Percentiles rank a stretch among this genome's conserved stretches.
Evolutionary conservation across 2,888 invertebrate species (phyloP).

Genomic region (Melinaea marsaeus): DNA sequence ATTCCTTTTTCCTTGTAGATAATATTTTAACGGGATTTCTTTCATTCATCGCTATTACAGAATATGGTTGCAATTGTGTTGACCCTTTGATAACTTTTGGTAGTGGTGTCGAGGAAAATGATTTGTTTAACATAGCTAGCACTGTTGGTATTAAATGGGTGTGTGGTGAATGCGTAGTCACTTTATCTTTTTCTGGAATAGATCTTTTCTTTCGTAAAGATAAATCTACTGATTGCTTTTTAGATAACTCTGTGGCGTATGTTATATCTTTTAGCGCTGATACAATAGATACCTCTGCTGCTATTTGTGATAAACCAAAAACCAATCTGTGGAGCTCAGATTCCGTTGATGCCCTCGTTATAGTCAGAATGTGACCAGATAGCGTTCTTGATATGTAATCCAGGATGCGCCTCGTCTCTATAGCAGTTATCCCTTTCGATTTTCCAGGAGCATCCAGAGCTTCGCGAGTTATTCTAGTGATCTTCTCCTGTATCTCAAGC

Average conservation of each 20-base stretch:
- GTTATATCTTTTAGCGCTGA: slow-evolving; percentile 70
- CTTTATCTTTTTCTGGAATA: slow-evolving; percentile 29
- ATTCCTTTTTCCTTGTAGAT: slow-evolving; percentile 36
- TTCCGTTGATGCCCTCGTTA: slow-evolving; percentile 68
- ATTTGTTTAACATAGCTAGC: slow-evolving; percentile 53
- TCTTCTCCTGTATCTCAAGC: slow-evolving; percentile 70
- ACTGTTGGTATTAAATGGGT: slow-evolving; percentile 37
- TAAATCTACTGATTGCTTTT: slow-evolving; percentile 68
- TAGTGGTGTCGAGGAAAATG: slow-evolving; percentile 28
- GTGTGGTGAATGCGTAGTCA: slow-evolving; percentile 34
- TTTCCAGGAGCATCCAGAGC: slow-evolving; percentile 68
- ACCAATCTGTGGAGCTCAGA: slow-evolving; percentile 69
- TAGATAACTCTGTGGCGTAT: slow-evolving; percentile 63
- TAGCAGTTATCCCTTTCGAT: slow-evolving; percentile 68
- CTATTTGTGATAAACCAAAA: slow-evolving; percentile 70
- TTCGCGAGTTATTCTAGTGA: slow-evolving; percentile 67
- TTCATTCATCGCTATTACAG: slow-evolving; percentile 51
- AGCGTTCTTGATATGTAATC: slow-evolving; percentile 70
- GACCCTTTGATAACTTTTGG: slow-evolving; percentile 22
- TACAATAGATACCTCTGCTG: slow-evolving; percentile 69
- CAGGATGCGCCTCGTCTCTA: slow-evolving; percentile 67
- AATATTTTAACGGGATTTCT: slow-evolving; percentile 50
- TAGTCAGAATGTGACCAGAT: slow-evolving; percentile 63
- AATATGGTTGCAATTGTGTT: slow-evolving; percentile 46
- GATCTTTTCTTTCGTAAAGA: slow-evolving; percentile 61